phyloP scores from a whole-genome alignment of 2,888 invertebrate genomes.

The Diabrotica balteata region DNA sequence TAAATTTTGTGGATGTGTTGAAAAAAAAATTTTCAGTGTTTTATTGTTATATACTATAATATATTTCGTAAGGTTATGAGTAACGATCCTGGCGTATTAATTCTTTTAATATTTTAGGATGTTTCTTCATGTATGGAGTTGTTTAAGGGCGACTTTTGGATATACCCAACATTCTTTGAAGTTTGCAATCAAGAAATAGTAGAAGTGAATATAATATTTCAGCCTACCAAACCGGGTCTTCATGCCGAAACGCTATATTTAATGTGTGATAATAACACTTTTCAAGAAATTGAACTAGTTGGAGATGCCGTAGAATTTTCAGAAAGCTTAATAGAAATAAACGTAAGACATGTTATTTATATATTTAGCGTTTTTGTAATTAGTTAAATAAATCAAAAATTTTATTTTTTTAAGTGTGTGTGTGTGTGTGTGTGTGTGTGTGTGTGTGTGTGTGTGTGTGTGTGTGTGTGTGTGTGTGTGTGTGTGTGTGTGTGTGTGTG shows the following conservation, averaged over 20 bases:
- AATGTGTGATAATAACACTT: conserved; percentile 59
- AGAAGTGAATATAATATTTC: conserved; percentile 55
- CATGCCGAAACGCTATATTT: conserved; percentile 58
- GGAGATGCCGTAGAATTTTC: conserved; percentile 60
- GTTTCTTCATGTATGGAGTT: conserved; percentile 50
- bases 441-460: no score
- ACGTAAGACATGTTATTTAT: conserved; percentile 39
- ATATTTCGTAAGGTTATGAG: no score
- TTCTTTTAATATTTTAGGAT: conserved; percentile 12
- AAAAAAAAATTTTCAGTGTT: no score
- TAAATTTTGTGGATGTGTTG: no score
- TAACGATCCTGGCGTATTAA: no score
- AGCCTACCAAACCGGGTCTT: conserved; percentile 54
- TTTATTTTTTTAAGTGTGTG: no score
- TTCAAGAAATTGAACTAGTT: conserved; percentile 57
- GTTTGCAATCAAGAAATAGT: conserved; percentile 54
- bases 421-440: no score
- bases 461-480: no score
- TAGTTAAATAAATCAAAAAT: no score
- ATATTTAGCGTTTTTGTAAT: conserved; percentile 2
- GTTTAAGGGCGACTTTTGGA: conserved; percentile 51
- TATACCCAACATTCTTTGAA: conserved; percentile 59
- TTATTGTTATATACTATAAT: no score
- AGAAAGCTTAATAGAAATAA: conserved; percentile 43
- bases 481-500: no score